phyloP scores from a whole-genome alignment of 2,113 vertebrate genomes.

The Chionodraco myersi region DNA sequence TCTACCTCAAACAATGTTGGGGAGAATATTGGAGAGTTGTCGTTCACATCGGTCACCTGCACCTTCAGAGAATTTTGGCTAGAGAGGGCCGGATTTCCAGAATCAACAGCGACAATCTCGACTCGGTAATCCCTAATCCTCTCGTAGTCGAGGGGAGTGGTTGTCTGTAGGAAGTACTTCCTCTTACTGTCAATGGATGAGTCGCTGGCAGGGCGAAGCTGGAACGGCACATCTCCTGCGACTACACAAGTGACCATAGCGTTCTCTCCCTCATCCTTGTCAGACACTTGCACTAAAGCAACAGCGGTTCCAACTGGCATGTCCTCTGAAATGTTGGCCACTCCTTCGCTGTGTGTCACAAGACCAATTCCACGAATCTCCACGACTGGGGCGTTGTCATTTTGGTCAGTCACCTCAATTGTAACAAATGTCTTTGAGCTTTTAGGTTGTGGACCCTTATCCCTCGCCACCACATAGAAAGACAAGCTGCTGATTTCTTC shows the following conservation, averaged over 20 bases:
- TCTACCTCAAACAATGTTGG: constrained; percentile 92
- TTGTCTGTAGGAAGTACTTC: constrained; percentile 99
- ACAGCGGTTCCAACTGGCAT: constrained; percentile 96
- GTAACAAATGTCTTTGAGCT: constrained; percentile 93
- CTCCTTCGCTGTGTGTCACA: constrained; percentile 94
- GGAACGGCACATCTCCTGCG: constrained; percentile 95
- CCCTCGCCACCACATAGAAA: constrained; percentile 94
- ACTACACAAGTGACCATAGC: constrained; percentile 98
- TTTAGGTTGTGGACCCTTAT: constrained; percentile 95
- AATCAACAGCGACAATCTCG: constrained; percentile 96
- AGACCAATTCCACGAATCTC: constrained; percentile 97
- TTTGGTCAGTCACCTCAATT: constrained; percentile 96
- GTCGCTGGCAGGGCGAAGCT: constrained; percentile 94
- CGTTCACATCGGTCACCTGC: constrained; percentile 95
- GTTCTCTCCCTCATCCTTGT: constrained; percentile 96
- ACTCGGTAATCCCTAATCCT: constrained; percentile 92
- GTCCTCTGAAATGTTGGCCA: constrained; percentile 97
- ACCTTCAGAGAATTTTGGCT: constrained; percentile 98
- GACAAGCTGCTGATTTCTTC: constrained; percentile 93
- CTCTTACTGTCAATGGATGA: constrained; percentile 95
- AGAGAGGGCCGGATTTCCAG: constrained; percentile 96
- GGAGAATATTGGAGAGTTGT: constrained; percentile 95
- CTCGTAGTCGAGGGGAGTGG: constrained; percentile 94
- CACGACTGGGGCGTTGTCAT: constrained; percentile 95
- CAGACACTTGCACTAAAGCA: constrained; percentile 98